Evolutionary conservation across 2,888 invertebrate genomes (phyloP).

Genomic region (Volucella inanis): DNA sequence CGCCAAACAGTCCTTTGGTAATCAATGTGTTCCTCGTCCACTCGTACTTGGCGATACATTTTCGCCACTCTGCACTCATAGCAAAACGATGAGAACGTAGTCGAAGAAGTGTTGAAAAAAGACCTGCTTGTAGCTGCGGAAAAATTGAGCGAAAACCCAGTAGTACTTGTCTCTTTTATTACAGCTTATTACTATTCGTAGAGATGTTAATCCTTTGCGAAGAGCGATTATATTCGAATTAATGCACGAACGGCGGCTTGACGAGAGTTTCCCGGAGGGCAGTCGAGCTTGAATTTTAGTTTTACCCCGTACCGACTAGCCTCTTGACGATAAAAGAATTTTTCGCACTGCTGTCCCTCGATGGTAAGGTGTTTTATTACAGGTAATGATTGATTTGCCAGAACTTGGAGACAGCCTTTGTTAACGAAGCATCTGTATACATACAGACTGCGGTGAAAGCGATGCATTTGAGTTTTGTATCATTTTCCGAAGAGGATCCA

Average conservation of each 20-base stretch:
- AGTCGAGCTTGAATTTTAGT: slow-evolving; percentile 44
- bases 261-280: slow-evolving; percentile 45
- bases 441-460: neutral
- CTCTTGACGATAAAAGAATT: slow-evolving; percentile 33
- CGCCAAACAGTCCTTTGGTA: slow-evolving; percentile 58
- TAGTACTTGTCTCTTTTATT: slow-evolving; percentile 47
- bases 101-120: slow-evolving; percentile 45
- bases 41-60: slow-evolving; percentile 61
- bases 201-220: slow-evolving; percentile 31
- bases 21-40: slow-evolving; percentile 33
- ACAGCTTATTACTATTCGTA: slow-evolving; percentile 30
- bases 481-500: slow-evolving; percentile 45
- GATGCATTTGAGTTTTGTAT: neutral
- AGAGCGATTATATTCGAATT: slow-evolving; percentile 45
- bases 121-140: slow-evolving; percentile 60
- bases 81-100: slow-evolving; percentile 59
- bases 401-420: too few species aligned
- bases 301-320: slow-evolving; percentile 54
- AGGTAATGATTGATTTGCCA: too few species aligned
- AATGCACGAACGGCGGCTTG: slow-evolving; percentile 31
- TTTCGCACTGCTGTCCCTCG: slow-evolving; percentile 62
- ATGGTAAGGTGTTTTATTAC: neutral
- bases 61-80: slow-evolving; percentile 60
- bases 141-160: slow-evolving; percentile 49
- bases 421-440: too few species aligned